phyloP scores from a whole-genome alignment of 2,113 vertebrate genomes.

The Siphamia tubifer region DNA sequence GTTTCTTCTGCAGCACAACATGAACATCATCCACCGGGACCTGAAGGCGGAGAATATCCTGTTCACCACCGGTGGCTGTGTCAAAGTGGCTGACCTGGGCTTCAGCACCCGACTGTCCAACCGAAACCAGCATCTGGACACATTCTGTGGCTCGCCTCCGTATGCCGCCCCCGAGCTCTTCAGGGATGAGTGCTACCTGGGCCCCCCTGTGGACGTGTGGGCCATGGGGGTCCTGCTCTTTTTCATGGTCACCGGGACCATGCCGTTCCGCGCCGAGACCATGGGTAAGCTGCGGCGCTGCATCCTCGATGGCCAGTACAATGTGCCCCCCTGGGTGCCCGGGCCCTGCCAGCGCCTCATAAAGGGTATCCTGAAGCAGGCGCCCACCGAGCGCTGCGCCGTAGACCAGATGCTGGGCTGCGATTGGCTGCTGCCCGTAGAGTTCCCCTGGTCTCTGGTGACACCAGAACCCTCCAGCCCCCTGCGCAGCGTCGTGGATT shows the following conservation, averaged over 20 bases:
- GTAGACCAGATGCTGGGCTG: conserved; percentile 88
- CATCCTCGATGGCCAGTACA: conserved; percentile 84
- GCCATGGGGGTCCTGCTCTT: conserved; percentile 93
- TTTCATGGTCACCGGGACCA: conserved; percentile 88
- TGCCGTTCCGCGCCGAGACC: conserved; percentile 94
- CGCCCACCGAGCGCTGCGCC: conserved; percentile 80
- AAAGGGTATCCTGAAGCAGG: conserved; percentile 82
- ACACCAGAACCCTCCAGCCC: conserved; percentile 75
- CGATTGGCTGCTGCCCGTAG: conserved; percentile 90
- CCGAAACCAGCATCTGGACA: conserved; percentile 84
- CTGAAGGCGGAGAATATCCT: conserved; percentile 96
- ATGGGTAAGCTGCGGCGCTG: conserved; percentile 88
- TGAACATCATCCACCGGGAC: conserved; percentile 91
- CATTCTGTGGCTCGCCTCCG: conserved; percentile 94
- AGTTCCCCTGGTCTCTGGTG: conserved; percentile 80
- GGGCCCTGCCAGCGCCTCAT: conserved; percentile 89
- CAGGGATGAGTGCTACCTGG: conserved; percentile 86
- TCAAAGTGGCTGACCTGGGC: conserved; percentile 96
- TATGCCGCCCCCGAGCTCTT: conserved; percentile 95
- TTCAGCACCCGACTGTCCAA: conserved; percentile 88
- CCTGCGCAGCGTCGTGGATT: conserved; percentile 68
- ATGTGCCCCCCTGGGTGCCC: conserved; percentile 83
- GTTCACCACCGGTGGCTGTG: conserved; percentile 81
- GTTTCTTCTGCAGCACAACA: conserved; percentile 87
- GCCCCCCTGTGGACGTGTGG: conserved; percentile 90